Conservation (phyloP, 2,888 invertebrate species). For the Yponomeuta sedellus region DNA sequence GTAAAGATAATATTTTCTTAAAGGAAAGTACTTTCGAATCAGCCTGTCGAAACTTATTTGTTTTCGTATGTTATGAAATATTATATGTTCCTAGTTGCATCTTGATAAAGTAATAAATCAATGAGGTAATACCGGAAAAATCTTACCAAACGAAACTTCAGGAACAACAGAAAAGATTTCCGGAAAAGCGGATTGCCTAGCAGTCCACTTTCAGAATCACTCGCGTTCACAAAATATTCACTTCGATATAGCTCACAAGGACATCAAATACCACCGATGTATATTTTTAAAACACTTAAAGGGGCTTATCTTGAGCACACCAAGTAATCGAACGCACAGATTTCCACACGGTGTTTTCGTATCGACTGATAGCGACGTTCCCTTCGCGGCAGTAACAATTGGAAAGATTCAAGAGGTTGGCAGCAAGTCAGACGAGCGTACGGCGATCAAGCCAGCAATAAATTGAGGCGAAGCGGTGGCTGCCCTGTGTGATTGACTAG, state of each 20-base stretch:
- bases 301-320: not conserved
- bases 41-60: too few relatives aligned
- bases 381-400: not conserved
- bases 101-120: too few relatives aligned
- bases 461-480: slow-evolving; percentile 41
- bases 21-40: too few relatives aligned
- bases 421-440: slow-evolving; percentile 37
- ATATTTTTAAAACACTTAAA: not conserved
- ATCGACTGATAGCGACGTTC: not conserved
- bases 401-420: slow-evolving; percentile 20
- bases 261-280: not conserved
- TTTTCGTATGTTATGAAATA: too few relatives aligned
- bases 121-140: not conserved
- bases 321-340: slow-evolving; percentile 14
- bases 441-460: slow-evolving; percentile 51
- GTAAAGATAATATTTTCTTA: too few relatives aligned
- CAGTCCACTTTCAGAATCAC: not conserved
- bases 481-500: slow-evolving; percentile 10
- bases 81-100: too few relatives aligned
- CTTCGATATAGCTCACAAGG: not conserved
- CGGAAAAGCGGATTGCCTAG: not conserved
- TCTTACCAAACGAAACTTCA: not conserved
- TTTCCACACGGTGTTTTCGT: slow-evolving; percentile 17
- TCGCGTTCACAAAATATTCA: not conserved
- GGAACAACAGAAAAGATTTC: not conserved